phyloP scores from a whole-genome alignment of 1,140 invertebrate genomes.

The Hydropsyche tenuis region DNA sequence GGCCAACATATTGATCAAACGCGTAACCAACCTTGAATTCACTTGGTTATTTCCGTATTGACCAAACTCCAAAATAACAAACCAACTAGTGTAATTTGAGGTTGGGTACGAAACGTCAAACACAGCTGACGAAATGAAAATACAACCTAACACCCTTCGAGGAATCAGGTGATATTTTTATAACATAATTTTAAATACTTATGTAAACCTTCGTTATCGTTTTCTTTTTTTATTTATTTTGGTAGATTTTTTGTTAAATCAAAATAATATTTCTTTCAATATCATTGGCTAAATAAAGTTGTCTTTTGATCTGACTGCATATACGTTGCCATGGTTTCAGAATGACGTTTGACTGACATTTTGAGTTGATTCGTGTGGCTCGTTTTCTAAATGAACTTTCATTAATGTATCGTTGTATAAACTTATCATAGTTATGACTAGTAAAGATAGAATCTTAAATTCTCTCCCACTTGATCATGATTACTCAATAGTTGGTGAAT shows the following conservation, averaged over 20 bases:
- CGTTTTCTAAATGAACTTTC: no score
- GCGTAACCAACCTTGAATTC: neutral
- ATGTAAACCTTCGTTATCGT: no score
- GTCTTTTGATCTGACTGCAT: neutral
- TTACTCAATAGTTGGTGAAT: slow-evolving; percentile 38
- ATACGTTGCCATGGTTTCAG: neutral
- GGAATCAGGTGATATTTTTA: no score
- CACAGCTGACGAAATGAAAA: no score
- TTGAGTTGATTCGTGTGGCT: neutral
- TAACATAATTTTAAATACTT: neutral
- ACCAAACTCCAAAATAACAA: neutral
- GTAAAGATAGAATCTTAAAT: slow-evolving; percentile 42
- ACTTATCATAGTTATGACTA: no score
- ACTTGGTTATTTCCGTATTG: neutral
- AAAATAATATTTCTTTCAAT: no score
- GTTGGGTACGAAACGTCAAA: slow-evolving; percentile 23
- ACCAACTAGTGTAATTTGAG: neutral
- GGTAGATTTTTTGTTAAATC: no score
- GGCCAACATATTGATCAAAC: slow-evolving; percentile 47
- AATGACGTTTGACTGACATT: neutral
- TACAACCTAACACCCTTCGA: no score
- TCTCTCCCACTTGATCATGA: slow-evolving; percentile 42
- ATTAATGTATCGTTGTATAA: no score
- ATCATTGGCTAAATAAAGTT: no score
- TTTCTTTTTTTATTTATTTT: no score